Percentiles rank a stretch among this genome's conserved stretches.
phyloP scores from a whole-genome alignment of 2,888 invertebrate species.

The Mycalesis mineus region DNA sequence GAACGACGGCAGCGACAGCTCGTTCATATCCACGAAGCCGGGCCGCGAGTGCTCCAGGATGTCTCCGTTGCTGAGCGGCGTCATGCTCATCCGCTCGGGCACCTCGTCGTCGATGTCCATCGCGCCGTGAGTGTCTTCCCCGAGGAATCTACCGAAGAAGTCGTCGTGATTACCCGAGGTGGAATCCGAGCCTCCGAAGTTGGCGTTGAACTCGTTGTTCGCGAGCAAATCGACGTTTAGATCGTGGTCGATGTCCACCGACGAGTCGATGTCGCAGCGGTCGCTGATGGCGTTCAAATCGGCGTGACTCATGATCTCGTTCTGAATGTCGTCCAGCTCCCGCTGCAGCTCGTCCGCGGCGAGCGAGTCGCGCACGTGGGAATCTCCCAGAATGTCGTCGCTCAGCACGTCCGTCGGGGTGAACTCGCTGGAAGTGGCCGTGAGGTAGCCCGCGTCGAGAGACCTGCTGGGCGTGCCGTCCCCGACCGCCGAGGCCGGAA shows the following conservation, averaged over 20 bases:
- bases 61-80: constrained; percentile 63
- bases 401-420: constrained; percentile 57
- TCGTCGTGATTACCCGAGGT: constrained; percentile 57
- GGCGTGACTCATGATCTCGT: constrained; percentile 65
- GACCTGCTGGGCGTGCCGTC: constrained; percentile 76
- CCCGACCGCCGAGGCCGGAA: constrained; percentile 91
- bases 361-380: constrained; percentile 53
- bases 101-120: constrained; percentile 46
- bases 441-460: constrained; percentile 43
- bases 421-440: constrained; percentile 45
- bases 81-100: constrained; percentile 58
- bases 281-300: constrained; percentile 51
- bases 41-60: constrained; percentile 59
- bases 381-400: constrained; percentile 53
- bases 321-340: constrained; percentile 66
- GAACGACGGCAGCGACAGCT: constrained; percentile 64
- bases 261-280: constrained; percentile 40
- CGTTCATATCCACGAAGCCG: constrained; percentile 69
- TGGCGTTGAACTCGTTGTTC: constrained; percentile 46
- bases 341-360: constrained; percentile 65
- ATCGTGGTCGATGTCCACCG: constrained; percentile 50
- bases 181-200: constrained; percentile 54
- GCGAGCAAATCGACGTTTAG: constrained; percentile 40
- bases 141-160: constrained; percentile 60
- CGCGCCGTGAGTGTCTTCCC: constrained; percentile 38